Percentiles rank a stretch among this genome's conserved stretches.
Conservation (phyloP, 2,888 invertebrate genomes). For the Bombylius major region DNA sequence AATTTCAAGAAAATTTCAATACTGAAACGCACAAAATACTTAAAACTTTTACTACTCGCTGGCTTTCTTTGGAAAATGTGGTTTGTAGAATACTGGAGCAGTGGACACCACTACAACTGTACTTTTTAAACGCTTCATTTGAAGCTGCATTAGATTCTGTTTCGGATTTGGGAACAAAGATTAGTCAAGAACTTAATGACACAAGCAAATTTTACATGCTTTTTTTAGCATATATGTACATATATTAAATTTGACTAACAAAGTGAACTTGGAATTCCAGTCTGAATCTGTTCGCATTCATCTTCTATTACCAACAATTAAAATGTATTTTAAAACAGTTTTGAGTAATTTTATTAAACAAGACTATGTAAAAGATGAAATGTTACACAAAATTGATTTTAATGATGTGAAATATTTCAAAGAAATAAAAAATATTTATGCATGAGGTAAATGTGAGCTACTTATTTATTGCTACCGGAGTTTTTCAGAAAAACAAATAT, state of each 20-base stretch:
- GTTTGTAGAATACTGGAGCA: not conserved
- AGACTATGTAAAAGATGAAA: no score
- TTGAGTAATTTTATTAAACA: no score
- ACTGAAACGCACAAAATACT: not conserved
- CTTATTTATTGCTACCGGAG: no score
- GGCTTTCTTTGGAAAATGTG: not conserved
- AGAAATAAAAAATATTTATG: no score
- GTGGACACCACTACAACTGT: not conserved
- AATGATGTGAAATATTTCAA: no score
- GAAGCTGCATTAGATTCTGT: not conserved
- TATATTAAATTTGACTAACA: not conserved
- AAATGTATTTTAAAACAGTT: no score
- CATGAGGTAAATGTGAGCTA: no score
- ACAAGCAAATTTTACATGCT: not conserved
- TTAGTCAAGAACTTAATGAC: not conserved
- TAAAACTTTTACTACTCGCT: not conserved
- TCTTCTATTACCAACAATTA: no score
- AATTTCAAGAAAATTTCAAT: not conserved
- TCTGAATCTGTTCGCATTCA: conserved; percentile 12
- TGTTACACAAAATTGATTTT: no score
- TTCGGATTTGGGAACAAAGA: not conserved
- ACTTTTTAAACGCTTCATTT: not conserved
- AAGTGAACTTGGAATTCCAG: conserved; percentile 11
- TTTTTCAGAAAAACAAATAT: no score
- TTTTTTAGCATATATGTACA: not conserved